These are phyloP conservation scores for Papilio aristodemus DNA, from an alignment of 1,140 invertebrate species.

Conservation along the genomic window DNA sequence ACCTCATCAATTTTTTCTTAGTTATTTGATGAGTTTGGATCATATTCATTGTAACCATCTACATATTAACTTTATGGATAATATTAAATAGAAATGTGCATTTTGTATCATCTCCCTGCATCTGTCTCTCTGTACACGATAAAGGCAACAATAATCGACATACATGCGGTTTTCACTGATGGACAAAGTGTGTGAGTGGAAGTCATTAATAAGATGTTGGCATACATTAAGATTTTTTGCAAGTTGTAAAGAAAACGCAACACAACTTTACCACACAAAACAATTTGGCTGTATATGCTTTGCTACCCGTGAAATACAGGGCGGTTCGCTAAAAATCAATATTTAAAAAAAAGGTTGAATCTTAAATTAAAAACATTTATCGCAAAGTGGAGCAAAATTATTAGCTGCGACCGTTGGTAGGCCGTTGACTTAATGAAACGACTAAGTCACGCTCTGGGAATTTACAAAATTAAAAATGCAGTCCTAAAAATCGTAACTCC, in stretches of 20 bases:
- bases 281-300: too few species aligned
- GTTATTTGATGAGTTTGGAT: not conserved
- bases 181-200: too few species aligned
- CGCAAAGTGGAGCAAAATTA: constrained; percentile 20
- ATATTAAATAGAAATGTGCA: not conserved
- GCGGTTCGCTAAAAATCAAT: too few species aligned
- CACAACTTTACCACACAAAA: too few species aligned
- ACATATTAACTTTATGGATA: not conserved
- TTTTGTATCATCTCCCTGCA: too few species aligned
- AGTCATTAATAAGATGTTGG: too few species aligned
- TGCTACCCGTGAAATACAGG: too few species aligned
- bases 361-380: constrained; percentile 11
- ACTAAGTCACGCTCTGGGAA: constrained; percentile 34
- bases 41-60: not conserved
- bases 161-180: too few species aligned
- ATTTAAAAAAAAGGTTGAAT: not conserved
- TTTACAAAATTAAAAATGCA: constrained; percentile 33
- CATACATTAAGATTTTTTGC: too few species aligned
- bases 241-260: too few species aligned
- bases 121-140: too few species aligned
- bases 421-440: constrained; percentile 37
- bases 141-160: too few species aligned
- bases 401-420: constrained; percentile 14
- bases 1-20: not conserved
- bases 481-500: constrained; percentile 2